Percentiles rank a stretch among this genome's conserved stretches.
These are phyloP conservation scores for Drosophila orosa DNA, from an alignment of 1,140 invertebrate genomes.

Conservation along the genomic window DNA sequence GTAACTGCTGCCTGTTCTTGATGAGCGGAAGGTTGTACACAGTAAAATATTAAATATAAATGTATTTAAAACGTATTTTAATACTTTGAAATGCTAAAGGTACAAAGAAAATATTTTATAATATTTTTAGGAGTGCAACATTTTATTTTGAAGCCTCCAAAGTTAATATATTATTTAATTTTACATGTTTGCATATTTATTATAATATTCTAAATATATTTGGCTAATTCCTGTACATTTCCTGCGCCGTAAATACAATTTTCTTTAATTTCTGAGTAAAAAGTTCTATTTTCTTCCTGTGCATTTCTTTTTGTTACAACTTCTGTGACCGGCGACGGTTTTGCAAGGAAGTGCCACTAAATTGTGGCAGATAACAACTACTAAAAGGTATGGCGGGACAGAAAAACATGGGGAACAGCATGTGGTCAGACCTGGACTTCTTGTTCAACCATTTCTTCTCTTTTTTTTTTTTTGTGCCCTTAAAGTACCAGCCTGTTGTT, in stretches of 20 bases:
- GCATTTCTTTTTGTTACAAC: slow-evolving; percentile 22
- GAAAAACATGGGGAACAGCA: slow-evolving; percentile 59
- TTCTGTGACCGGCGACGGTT: slow-evolving; percentile 69
- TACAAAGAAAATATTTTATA: too few relatives aligned
- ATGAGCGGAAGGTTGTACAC: slow-evolving; percentile 14
- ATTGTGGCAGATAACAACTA: slow-evolving; percentile 76
- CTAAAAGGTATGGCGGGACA: slow-evolving; percentile 17
- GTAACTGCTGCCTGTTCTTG: slow-evolving; percentile 41
- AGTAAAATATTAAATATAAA: not conserved
- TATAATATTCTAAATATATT: not conserved
- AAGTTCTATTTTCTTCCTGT: not conserved
- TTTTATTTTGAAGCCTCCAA: too few relatives aligned
- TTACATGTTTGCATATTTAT: not conserved
- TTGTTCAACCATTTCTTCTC: not conserved
- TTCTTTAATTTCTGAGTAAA: not conserved
- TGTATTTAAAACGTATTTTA: too few relatives aligned
- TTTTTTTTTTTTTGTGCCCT: slow-evolving; percentile 7
- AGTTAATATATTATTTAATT: not conserved
- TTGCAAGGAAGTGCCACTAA: slow-evolving; percentile 80
- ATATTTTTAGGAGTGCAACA: not conserved
- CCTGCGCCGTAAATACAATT: too few relatives aligned
- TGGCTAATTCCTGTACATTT: rapidly evolving
- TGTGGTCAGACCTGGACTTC: slow-evolving; percentile 53
- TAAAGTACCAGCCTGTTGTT: slow-evolving; percentile 58
- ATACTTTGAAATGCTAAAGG: too few relatives aligned